Percentiles rank a stretch among this genome's conserved stretches.
phyloP scores from a whole-genome alignment of 2,888 invertebrate species.

The Choreutis nemorana region DNA sequence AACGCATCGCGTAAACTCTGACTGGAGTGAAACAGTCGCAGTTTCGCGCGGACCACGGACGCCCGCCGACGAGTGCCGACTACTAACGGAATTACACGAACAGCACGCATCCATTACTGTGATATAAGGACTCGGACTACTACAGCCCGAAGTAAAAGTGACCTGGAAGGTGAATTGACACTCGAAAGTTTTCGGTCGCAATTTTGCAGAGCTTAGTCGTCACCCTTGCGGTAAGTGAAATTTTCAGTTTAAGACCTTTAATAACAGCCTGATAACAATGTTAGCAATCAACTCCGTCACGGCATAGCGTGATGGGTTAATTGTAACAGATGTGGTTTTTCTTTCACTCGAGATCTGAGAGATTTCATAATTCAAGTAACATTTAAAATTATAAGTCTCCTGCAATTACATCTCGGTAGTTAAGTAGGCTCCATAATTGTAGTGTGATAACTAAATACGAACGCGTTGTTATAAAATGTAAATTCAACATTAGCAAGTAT shows the following conservation, averaged over 20 bases:
- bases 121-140: slow-evolving; percentile 7
- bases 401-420: no score
- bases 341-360: slow-evolving; percentile 10
- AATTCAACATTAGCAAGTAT: no score
- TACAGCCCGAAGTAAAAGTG: slow-evolving; percentile 24
- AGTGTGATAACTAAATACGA: no score
- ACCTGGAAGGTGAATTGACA: no score
- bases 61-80: slow-evolving; percentile 23
- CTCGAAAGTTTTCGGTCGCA: no score
- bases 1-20: slow-evolving; percentile 19
- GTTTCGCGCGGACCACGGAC: slow-evolving; percentile 37
- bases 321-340: slow-evolving; percentile 15
- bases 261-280: neutral
- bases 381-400: slow-evolving; percentile 10
- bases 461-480: no score
- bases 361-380: slow-evolving; percentile 8
- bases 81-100: slow-evolving; percentile 13
- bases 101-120: slow-evolving; percentile 6
- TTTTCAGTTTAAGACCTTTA: neutral
- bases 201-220: slow-evolving; percentile 24
- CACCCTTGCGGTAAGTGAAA: slow-evolving; percentile 32
- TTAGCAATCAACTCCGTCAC: slow-evolving; percentile 11
- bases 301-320: slow-evolving; percentile 19
- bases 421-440: no score
- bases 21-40: slow-evolving; percentile 44